A percentile compares a stretch with the other conserved stretches of the same genome.
Evolutionary conservation across 2,113 vertebrate genomes (phyloP).

Genomic region (Hippocampus zosterae): DNA sequence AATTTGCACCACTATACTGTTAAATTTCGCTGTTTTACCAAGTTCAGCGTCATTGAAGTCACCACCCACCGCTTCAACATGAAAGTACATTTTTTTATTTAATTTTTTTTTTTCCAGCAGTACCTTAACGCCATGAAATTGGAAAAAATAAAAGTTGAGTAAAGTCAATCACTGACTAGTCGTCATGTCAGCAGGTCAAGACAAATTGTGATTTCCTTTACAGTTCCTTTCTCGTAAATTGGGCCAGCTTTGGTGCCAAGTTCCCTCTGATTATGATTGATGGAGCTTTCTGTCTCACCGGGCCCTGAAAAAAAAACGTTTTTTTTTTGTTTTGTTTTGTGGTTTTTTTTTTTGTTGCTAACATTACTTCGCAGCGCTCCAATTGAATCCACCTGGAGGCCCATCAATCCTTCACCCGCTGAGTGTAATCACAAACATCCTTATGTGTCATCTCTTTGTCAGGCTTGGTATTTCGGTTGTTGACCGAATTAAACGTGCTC

Average conservation of each 20-base stretch:
- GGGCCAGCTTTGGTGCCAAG: neutral
- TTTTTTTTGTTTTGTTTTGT: neutral
- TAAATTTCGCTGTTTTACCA: no score
- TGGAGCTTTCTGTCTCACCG: neutral
- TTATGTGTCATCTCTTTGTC: neutral
- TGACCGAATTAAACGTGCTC: neutral
- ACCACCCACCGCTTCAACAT: no score
- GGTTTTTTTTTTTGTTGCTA: conserved; percentile 1
- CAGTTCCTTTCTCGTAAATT: neutral
- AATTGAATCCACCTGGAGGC: conserved; percentile 3
- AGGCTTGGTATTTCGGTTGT: neutral
- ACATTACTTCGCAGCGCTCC: neutral
- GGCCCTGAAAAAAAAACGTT: neutral
- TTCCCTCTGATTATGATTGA: conserved; percentile 9
- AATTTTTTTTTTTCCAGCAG: neutral
- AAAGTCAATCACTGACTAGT: neutral
- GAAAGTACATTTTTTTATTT: no score
- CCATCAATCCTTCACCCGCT: conserved; percentile 7
- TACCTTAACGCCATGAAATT: neutral
- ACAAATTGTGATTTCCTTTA: neutral
- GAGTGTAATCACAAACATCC: conserved; percentile 2
- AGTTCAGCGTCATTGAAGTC: no score
- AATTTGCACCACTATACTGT: no score
- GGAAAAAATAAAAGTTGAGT: neutral
- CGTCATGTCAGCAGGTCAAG: neutral